These are phyloP conservation scores for Patella depressa DNA, from an alignment of 2,888 invertebrate genomes.

Conservation along the genomic window DNA sequence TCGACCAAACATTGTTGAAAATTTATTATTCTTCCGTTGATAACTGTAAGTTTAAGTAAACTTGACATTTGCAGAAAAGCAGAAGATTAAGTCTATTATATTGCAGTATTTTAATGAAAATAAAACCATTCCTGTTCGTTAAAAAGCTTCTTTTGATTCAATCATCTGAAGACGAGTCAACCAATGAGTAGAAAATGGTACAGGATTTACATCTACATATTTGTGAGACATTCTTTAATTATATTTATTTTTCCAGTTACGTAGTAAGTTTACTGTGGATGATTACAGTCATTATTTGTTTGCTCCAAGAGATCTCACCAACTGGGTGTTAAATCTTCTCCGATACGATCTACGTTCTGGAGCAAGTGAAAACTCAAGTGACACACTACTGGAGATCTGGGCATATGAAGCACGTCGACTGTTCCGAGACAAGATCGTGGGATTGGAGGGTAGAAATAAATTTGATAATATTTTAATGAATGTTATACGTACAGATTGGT, in stretches of 20 bases:
- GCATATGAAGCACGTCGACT: constrained; percentile 82
- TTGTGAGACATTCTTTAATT: no score
- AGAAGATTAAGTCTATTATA: no score
- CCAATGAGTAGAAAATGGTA: no score
- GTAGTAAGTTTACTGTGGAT: constrained; percentile 74
- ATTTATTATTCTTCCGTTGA: no score
- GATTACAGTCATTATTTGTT: constrained; percentile 81
- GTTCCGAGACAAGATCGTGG: constrained; percentile 83
- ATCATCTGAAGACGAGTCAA: no score
- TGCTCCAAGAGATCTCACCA: constrained; percentile 83
- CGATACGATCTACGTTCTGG: constrained; percentile 75
- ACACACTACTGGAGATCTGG: constrained; percentile 76
- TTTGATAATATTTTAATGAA: constrained; percentile 79
- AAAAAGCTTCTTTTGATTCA: no score
- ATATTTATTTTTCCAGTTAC: constrained; percentile 64
- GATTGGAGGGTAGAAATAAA: constrained; percentile 77
- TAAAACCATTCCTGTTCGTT: no score
- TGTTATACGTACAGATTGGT: constrained; percentile 72
- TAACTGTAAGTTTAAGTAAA: no score
- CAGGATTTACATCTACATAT: no score
- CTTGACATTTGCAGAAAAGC: no score
- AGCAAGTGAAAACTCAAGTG: constrained; percentile 60
- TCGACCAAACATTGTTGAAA: no score
- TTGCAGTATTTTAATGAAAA: no score
- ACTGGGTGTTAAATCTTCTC: constrained; percentile 79